Evolutionary conservation across 2,797 vertebrate species (phyloP).

Genomic region (Chloroceryle inda): DNA sequence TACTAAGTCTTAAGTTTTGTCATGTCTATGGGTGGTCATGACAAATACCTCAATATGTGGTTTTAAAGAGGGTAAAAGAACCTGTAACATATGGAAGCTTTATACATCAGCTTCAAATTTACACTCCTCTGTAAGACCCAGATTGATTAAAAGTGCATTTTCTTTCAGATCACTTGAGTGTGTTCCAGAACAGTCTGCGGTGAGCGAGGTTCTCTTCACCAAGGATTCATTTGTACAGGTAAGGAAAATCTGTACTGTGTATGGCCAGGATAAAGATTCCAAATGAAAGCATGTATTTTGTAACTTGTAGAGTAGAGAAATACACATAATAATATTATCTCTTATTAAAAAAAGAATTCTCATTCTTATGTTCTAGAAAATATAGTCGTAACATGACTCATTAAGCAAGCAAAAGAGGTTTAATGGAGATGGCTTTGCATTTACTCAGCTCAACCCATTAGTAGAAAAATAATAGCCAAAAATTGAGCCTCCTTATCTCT

Average conservation of each 20-base stretch:
- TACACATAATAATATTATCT: neutral
- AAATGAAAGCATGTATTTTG: neutral
- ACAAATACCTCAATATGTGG: neutral
- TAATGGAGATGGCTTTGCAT: neutral
- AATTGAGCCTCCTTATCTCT: neutral
- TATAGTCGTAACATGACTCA: too few species aligned
- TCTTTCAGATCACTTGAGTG: neutral
- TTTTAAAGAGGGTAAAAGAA: neutral
- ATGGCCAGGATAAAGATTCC: neutral
- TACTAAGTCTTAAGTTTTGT: neutral
- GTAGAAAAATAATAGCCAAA: neutral
- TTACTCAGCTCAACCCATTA: neutral
- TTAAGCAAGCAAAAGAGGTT: neutral
- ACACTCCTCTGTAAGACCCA: neutral
- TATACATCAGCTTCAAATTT: neutral
- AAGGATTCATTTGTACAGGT: neutral
- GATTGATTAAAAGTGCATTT: rapidly evolving
- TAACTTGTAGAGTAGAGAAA: neutral
- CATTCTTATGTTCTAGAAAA: neutral
- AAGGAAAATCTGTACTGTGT: neutral
- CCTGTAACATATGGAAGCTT: rapidly evolving
- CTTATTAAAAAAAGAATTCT: neutral
- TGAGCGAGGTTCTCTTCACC: neutral
- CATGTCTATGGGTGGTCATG: rapidly evolving
- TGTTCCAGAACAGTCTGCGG: neutral